Evolutionary conservation across 2,113 vertebrate species (phyloP).

Genomic region (Neoarius graeffei): DNA sequence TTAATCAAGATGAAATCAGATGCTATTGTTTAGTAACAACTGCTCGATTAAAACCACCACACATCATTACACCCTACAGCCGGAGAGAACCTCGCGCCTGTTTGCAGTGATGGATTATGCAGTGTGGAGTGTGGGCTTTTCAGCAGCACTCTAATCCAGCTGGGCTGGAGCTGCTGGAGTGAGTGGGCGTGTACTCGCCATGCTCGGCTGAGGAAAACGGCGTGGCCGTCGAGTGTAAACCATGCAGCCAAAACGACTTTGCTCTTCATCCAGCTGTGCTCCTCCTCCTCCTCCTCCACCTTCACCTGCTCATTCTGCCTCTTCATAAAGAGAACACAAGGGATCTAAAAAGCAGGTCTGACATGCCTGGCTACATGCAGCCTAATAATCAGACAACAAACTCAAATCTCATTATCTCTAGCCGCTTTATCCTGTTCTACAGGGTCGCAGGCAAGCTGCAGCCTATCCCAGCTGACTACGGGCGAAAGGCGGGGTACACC

Average conservation of each 20-base stretch:
- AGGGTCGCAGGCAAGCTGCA: too few species aligned
- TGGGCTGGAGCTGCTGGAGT: constrained; percentile 22
- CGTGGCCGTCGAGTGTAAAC: constrained; percentile 4
- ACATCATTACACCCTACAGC: not conserved
- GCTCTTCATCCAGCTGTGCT: constrained; percentile 22
- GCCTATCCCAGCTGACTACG: too few species aligned
- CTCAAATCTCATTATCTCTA: not conserved
- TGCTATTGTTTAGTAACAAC: constrained; percentile 28
- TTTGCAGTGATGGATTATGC: constrained; percentile 47
- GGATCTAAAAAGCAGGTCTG: not conserved
- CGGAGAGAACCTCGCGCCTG: constrained; percentile 39
- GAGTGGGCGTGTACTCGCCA: constrained; percentile 42
- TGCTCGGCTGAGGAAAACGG: constrained; percentile 9
- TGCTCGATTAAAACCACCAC: constrained; percentile 23
- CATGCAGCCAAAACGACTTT: not conserved
- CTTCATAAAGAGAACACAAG: not conserved
- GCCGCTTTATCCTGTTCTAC: too few species aligned
- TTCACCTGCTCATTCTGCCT: constrained; percentile 32
- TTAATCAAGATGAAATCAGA: constrained; percentile 29
- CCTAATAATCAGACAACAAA: not conserved
- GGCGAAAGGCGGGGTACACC: too few species aligned
- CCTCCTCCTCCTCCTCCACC: constrained; percentile 29
- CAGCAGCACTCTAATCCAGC: constrained; percentile 41
- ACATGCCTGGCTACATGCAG: too few species aligned
- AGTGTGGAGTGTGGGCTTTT: constrained; percentile 39